phyloP scores from a whole-genome alignment of 2,888 invertebrate species.

The Lottia gigantea region DNA sequence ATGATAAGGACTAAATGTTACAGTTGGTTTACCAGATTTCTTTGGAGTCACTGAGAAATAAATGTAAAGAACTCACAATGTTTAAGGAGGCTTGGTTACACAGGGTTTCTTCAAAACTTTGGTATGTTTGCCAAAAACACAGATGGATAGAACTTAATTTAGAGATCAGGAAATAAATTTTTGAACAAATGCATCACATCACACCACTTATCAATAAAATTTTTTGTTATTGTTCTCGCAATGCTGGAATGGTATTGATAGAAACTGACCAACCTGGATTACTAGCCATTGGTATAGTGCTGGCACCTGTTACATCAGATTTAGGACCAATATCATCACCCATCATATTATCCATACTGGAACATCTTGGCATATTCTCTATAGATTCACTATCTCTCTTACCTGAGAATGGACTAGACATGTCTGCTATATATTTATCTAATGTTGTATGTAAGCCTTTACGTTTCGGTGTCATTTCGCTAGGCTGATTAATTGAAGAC shows the following conservation, averaged over 20 bases:
- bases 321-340: neutral
- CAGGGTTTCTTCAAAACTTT: no score
- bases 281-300: constrained; percentile 35
- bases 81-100: no score
- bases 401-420: constrained; percentile 1
- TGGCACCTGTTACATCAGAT: constrained; percentile 43
- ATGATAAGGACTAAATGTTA: constrained; percentile 3
- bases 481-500: neutral
- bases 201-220: no score
- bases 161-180: no score
- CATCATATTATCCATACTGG: constrained; percentile 35
- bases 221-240: no score
- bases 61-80: no score
- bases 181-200: no score
- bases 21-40: neutral
- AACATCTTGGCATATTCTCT: constrained; percentile 37
- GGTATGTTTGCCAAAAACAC: no score
- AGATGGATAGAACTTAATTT: no score
- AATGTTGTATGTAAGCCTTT: constrained; percentile 3
- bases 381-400: neutral
- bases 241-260: no score
- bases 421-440: constrained; percentile 10
- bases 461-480: no score
- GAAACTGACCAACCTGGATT: no score
- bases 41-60: constrained; percentile 1